Base-by-base conservation (phyloP, 2,113 vertebrate genomes). In the Eurystomus gularis region DNA sequence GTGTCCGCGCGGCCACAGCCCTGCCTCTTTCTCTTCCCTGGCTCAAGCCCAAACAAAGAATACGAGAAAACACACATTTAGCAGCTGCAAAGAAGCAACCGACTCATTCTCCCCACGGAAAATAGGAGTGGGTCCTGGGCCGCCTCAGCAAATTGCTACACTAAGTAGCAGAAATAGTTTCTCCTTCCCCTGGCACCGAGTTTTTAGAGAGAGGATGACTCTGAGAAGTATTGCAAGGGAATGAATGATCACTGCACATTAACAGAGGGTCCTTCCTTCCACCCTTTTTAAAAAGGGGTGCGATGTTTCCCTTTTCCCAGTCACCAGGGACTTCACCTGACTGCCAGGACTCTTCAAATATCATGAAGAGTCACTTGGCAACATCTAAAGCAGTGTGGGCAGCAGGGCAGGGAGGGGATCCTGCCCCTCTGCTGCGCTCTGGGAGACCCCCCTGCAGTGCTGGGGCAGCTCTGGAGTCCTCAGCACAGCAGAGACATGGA, bases 11-110 rank as follows among this genome's bases (percentile, higher is more conserved):
- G 90, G 62, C 55, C 28, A 25, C 11, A 23, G 69, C 58, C 44
- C 1, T 29, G 61, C 52, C 61, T 62, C 18, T 4, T 44, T 65
- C 72, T 82, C 40, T 39, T 51, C 28, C 25, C 61, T 49, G 40
- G 54, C 46, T 83, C 9, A 71, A 76, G 69, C 19, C 52, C 69
- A 78, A 42, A 93, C 93, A 96, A 97, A 96, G 90, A 57, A 69
- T 3, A 11, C 1, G 6, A 39, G 6, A 96, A 91, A 86, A 72
- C 9, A 82, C 72, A 75, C 0, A 0, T 37, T 46, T 58, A 77
- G 58, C 69, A 84, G 78, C 51, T 85, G 65, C 14, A 19, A 92
- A 76, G 17, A 82, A 82, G 39, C 3, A 7, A 61, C 9, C 1
- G 3, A 25, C 9, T 58, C 37, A 17, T 66, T 61, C 44, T 66